Percentiles rank a stretch among this genome's conserved stretches.
phyloP scores from a whole-genome alignment of 2,888 invertebrate species.

The Habrosyne pyritoides region DNA sequence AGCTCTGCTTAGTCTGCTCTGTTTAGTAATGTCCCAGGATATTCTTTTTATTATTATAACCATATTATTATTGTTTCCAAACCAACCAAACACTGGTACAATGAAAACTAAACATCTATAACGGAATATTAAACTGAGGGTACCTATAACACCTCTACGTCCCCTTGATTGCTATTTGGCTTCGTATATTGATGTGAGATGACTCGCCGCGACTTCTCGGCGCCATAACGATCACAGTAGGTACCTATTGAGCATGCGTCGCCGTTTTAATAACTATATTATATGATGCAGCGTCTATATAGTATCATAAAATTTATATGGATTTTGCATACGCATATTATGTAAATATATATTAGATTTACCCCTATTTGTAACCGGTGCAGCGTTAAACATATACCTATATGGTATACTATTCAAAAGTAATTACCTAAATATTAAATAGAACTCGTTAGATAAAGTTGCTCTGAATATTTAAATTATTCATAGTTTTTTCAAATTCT shows the following conservation, averaged over 20 bases:
- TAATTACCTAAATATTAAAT: no score
- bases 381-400: no score
- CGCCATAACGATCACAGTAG: constrained; percentile 47
- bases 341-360: no score
- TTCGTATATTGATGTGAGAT: constrained; percentile 75
- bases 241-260: constrained; percentile 44
- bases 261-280: constrained; percentile 23
- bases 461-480: not conserved
- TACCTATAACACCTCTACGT: constrained; percentile 37
- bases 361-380: no score
- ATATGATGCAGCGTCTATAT: constrained; percentile 19
- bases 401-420: no score
- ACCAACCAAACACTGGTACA: not conserved
- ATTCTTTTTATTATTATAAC: no score
- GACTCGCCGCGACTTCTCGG: constrained; percentile 65
- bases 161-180: constrained; percentile 68
- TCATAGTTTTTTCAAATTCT: not conserved
- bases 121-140: not conserved
- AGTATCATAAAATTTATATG: constrained; percentile 11
- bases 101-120: not conserved
- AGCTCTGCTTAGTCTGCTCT: no score
- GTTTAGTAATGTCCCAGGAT: no score
- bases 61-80: no score
- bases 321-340: constrained; percentile 10
- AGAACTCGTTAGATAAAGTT: no score